Conservation (phyloP, 1,140 invertebrate genomes). For the Trichogramma pretiosum region DNA sequence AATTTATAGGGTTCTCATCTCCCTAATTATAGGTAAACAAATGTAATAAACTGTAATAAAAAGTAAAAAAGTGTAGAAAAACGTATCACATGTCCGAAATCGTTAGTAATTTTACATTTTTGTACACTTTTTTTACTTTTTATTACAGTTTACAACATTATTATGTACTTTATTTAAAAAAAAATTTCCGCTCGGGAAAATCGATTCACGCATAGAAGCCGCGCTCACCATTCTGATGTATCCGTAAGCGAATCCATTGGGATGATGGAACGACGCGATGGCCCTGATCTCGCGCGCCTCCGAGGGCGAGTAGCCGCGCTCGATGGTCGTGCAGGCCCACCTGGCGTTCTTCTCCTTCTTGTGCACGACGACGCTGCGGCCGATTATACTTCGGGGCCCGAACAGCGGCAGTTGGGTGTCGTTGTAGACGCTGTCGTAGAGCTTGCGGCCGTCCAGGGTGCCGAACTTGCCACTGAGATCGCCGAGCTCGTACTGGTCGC, state of each 20-base stretch:
- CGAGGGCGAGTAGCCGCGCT: slow-evolving; percentile 75
- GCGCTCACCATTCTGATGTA: slow-evolving; percentile 70
- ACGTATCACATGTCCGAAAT: too few relatives aligned
- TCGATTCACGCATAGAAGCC: neutral
- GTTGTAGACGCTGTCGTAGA: slow-evolving; percentile 56
- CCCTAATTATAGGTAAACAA: too few relatives aligned
- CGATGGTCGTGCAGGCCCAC: slow-evolving; percentile 78
- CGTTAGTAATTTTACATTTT: too few relatives aligned
- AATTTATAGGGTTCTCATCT: too few relatives aligned
- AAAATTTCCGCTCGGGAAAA: too few relatives aligned
- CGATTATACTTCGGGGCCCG: slow-evolving; percentile 73
- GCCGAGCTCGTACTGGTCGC: slow-evolving; percentile 82
- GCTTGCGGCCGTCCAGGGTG: slow-evolving; percentile 51
- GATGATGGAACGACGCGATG: slow-evolving; percentile 88
- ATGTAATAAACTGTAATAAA: too few relatives aligned
- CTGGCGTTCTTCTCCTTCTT: slow-evolving; percentile 55
- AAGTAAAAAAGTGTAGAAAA: too few relatives aligned
- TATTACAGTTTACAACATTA: too few relatives aligned
- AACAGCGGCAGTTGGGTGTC: slow-evolving; percentile 80
- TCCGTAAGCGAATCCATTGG: slow-evolving; percentile 73
- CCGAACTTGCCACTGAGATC: slow-evolving; percentile 89
- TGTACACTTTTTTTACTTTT: too few relatives aligned
- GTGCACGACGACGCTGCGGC: slow-evolving; percentile 79
- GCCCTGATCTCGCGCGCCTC: slow-evolving; percentile 76
- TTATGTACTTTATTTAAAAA: too few relatives aligned